Conservation (phyloP, 2,797 vertebrate genomes). For the Pangasius krempfi region DNA sequence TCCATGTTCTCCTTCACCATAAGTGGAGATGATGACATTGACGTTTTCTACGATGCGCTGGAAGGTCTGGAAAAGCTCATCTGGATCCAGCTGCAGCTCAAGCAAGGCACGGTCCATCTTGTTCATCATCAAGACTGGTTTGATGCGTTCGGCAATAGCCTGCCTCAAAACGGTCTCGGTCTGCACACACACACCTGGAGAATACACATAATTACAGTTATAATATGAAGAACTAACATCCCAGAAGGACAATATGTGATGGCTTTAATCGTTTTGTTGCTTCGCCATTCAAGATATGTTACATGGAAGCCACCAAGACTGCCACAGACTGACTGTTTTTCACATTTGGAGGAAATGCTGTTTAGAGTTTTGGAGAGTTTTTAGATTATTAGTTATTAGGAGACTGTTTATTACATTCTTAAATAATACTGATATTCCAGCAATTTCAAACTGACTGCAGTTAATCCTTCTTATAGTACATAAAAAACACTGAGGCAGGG, state of each 20-base stretch:
- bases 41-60: constrained; percentile 66
- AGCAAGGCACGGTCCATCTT: constrained; percentile 70
- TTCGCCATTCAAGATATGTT: background rate
- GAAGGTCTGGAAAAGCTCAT: constrained; percentile 67
- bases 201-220: background rate
- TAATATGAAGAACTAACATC: background rate
- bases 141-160: constrained; percentile 64
- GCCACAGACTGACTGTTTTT: background rate
- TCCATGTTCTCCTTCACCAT: constrained; percentile 65
- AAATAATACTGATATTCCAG: background rate
- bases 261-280: background rate
- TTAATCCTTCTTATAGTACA: background rate
- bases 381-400: background rate
- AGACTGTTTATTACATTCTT: background rate
- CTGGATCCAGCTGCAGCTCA: constrained; percentile 66
- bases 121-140: constrained; percentile 68
- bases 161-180: constrained; percentile 66
- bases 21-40: constrained; percentile 66
- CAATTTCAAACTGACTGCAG: background rate
- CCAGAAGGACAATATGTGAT: background rate
- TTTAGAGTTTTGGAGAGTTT: background rate
- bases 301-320: background rate
- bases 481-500: background rate
- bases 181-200: constrained; percentile 66
- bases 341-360: background rate